A percentile compares a stretch with the other conserved stretches of the same genome.
Evolutionary conservation across 2,113 vertebrate species (phyloP).

Genomic region (Sander lucioperca): DNA sequence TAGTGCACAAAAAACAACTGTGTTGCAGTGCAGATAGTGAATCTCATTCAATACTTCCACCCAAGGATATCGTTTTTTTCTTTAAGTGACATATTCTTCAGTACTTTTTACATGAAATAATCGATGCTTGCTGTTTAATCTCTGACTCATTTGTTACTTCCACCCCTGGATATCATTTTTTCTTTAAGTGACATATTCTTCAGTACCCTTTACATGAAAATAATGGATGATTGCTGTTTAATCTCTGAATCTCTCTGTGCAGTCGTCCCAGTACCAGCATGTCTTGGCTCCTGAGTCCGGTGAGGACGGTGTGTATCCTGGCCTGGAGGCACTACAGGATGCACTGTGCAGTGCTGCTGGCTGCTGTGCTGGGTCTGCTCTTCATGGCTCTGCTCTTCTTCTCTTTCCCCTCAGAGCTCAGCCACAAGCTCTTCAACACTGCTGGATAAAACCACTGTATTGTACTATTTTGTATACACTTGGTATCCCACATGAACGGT

Average conservation of each 20-base stretch:
- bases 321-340: slow-evolving; percentile 68
- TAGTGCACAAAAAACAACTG: too few species aligned
- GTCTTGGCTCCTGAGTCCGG: slow-evolving; percentile 76
- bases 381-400: slow-evolving; percentile 75
- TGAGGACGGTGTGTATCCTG: slow-evolving; percentile 62
- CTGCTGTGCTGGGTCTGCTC: slow-evolving; percentile 48
- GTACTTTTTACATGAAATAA: neutral
- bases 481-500: neutral
- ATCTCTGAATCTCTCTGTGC: slow-evolving; percentile 50
- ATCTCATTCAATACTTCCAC: too few species aligned
- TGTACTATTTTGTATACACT: neutral
- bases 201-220: neutral
- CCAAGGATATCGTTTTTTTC: neutral
- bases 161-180: neutral
- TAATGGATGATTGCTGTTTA: neutral
- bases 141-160: neutral
- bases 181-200: neutral
- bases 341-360: slow-evolving; percentile 58
- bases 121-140: neutral
- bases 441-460: slow-evolving; percentile 39
- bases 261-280: slow-evolving; percentile 76
- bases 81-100: neutral
- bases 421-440: slow-evolving; percentile 74
- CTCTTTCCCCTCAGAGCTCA: slow-evolving; percentile 75
- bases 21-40: too few species aligned